phyloP scores from a whole-genome alignment of 2,113 vertebrate species.

The Malurus melanocephalus region DNA sequence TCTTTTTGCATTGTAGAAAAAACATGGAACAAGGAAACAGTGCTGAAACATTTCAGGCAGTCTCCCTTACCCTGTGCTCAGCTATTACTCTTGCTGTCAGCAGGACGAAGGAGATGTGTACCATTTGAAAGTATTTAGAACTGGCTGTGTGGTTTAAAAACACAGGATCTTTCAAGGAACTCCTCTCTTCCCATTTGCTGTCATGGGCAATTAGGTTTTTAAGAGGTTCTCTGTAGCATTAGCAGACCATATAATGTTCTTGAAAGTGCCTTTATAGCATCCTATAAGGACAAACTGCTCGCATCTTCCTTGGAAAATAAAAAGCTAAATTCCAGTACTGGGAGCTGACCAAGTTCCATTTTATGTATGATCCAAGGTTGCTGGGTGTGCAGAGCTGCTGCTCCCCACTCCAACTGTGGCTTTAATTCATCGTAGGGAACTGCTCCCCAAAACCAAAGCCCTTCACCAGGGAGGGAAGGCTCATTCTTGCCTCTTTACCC shows the following conservation, averaged over 20 bases:
- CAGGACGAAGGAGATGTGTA: constrained; percentile 6
- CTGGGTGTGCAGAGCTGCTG: neutral
- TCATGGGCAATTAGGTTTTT: constrained; percentile 51
- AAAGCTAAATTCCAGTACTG: neutral
- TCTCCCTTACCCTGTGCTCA: neutral
- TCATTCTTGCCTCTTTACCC: neutral
- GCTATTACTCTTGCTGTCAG: constrained; percentile 41
- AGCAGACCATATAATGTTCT: constrained; percentile 21
- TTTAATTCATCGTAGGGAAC: neutral
- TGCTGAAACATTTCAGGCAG: constrained; percentile 13
- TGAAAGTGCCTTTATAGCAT: constrained; percentile 17
- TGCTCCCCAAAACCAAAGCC: neutral
- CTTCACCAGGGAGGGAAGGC: neutral
- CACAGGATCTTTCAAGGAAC: constrained; percentile 20
- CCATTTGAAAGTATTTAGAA: constrained; percentile 14
- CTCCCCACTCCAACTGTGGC: neutral
- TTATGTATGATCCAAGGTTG: neutral
- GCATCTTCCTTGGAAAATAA: constrained; percentile 3
- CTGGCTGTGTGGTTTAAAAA: constrained; percentile 21
- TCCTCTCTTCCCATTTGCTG: constrained; percentile 26
- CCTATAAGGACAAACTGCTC: constrained; percentile 29
- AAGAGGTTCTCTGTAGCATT: constrained; percentile 39
- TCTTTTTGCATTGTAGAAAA: neutral
- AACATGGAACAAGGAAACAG: neutral
- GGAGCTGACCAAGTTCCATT: neutral